Evolutionary conservation across 2,113 vertebrate species (phyloP).

Genomic region (Rattus norvegicus): DNA sequence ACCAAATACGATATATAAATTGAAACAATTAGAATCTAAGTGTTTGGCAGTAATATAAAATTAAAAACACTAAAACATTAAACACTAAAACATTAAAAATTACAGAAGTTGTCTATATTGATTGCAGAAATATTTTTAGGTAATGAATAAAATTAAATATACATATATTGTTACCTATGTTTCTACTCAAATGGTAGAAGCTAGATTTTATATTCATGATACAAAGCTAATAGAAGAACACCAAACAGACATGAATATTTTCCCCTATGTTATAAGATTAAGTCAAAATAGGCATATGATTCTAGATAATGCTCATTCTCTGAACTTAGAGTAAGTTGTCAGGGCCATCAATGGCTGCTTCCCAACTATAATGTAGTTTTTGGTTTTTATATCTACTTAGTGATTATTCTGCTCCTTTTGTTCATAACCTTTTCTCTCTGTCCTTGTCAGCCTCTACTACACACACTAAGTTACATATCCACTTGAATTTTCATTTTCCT

Average conservation of each 20-base stretch:
- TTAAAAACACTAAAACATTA: not conserved
- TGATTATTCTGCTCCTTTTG: constrained; percentile 37
- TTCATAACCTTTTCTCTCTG: constrained; percentile 29
- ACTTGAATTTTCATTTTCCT: constrained; percentile 72
- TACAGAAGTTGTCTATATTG: not conserved
- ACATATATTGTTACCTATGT: not conserved
- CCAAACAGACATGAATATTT: not conserved
- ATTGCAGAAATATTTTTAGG: not conserved
- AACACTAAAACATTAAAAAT: not conserved
- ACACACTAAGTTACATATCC: constrained; percentile 44
- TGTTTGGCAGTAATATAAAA: not conserved
- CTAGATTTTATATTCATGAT: not conserved
- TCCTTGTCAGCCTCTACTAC: constrained; percentile 31
- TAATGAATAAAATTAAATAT: not conserved
- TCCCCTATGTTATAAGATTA: not conserved
- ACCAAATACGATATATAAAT: not conserved
- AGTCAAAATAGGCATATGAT: not conserved
- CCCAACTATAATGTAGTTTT: not conserved
- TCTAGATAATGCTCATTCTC: not conserved
- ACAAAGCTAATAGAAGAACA: not conserved
- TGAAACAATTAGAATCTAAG: not conserved
- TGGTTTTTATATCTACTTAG: not conserved
- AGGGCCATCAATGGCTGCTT: not conserved
- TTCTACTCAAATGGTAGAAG: not conserved
- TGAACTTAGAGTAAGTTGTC: not conserved